These are phyloP conservation scores for Lonchura striata DNA, from an alignment of 2,113 vertebrate genomes.

Conservation along the genomic window DNA sequence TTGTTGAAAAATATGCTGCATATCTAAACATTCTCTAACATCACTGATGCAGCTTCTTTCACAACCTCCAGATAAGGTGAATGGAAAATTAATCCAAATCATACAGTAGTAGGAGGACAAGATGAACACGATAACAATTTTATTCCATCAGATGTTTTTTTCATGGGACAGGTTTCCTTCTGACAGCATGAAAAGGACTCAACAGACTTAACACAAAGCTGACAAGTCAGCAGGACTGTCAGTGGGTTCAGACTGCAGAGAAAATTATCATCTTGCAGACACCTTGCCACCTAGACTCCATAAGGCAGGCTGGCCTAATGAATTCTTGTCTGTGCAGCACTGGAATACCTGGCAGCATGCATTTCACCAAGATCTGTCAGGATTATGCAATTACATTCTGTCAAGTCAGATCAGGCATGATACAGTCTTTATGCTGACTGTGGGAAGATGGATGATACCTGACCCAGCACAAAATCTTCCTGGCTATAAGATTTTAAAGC, in stretches of 20 bases:
- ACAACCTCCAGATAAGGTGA: background rate
- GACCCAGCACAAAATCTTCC: slow-evolving; percentile 18
- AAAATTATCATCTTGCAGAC: background rate
- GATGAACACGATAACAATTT: background rate
- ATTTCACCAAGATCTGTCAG: background rate
- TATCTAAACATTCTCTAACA: background rate
- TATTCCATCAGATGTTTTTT: background rate
- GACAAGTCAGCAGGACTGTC: background rate
- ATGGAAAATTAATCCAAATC: background rate
- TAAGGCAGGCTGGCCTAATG: background rate
- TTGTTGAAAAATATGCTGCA: background rate
- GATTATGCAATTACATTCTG: slow-evolving; percentile 1
- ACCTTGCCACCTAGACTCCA: background rate
- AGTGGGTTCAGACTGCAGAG: background rate
- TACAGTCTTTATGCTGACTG: slow-evolving; percentile 8
- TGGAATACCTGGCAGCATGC: background rate
- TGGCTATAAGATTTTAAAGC: background rate
- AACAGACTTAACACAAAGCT: background rate
- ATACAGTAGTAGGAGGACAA: background rate
- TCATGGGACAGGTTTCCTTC: background rate
- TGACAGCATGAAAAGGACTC: background rate
- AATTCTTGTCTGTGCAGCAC: background rate
- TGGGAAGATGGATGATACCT: background rate
- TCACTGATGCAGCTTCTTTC: background rate
- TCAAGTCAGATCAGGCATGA: slow-evolving; percentile 4